These are phyloP conservation scores for Tetranychus piercei DNA, from an alignment of 2,888 invertebrate species.

Conservation along the genomic window DNA sequence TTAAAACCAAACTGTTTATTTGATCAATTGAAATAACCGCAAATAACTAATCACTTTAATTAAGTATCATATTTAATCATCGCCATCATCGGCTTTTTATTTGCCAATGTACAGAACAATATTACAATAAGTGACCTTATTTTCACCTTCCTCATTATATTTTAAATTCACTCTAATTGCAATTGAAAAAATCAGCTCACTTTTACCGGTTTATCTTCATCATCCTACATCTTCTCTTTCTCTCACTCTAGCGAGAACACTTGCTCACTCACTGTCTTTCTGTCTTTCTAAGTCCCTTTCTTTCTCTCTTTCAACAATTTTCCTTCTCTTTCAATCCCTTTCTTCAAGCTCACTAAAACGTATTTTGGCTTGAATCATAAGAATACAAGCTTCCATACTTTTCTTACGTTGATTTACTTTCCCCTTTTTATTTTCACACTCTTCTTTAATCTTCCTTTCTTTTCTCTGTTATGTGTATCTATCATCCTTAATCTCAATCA, in stretches of 20 bases:
- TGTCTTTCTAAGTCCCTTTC: slow-evolving; percentile 4
- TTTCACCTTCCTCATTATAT: not conserved
- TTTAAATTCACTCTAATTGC: not conserved
- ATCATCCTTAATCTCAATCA: not conserved
- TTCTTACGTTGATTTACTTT: not conserved
- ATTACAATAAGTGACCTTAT: slow-evolving; percentile 1
- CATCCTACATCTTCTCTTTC: not conserved
- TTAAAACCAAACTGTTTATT: too few species aligned
- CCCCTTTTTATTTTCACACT: not conserved
- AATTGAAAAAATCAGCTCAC: not conserved
- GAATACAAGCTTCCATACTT: too few species aligned
- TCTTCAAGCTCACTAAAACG: not conserved
- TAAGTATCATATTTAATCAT: not conserved
- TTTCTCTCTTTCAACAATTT: not conserved
- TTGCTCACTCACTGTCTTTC: slow-evolving; percentile 2
- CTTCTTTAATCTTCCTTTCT: not conserved
- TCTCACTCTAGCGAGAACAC: too few species aligned
- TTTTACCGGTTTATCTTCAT: not conserved
- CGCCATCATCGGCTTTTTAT: not conserved
- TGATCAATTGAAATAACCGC: too few species aligned
- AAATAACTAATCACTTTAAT: too few species aligned
- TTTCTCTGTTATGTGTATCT: not conserved
- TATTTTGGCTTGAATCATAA: too few species aligned
- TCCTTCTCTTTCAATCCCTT: not conserved
- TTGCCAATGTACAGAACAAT: not conserved